Evolutionary conservation across 2,888 invertebrate genomes (phyloP).

Genomic region (Thymelicus acteon): DNA sequence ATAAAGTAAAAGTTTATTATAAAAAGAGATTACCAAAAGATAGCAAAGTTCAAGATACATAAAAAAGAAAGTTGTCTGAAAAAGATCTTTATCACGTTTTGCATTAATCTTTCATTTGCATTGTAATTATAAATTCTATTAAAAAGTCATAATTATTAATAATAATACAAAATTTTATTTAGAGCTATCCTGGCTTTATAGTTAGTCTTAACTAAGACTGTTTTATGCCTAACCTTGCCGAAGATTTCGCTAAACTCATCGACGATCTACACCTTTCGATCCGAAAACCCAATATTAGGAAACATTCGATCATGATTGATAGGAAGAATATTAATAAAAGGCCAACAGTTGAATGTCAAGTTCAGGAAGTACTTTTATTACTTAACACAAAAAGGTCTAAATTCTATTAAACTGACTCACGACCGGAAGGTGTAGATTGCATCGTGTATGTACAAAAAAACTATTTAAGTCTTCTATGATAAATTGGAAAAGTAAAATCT

Average conservation of each 20-base stretch:
- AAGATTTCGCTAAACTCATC: too few relatives aligned
- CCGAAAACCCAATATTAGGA: too few relatives aligned
- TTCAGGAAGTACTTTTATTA: too few relatives aligned
- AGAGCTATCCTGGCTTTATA: not conserved
- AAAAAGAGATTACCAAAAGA: not conserved
- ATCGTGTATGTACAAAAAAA: not conserved
- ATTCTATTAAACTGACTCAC: not conserved
- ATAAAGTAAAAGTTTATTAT: not conserved
- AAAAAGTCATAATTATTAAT: not conserved
- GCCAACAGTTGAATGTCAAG: too few relatives aligned
- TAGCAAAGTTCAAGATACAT: not conserved
- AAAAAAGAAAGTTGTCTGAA: not conserved
- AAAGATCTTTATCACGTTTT: slow-evolving; percentile 8
- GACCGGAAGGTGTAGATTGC: not conserved
- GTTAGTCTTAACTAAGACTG: not conserved
- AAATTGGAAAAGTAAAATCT: not conserved
- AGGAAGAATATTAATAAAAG: too few relatives aligned
- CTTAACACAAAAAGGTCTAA: not conserved
- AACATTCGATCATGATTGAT: too few relatives aligned
- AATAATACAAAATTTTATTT: not conserved
- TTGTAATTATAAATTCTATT: not conserved
- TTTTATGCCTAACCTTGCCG: too few relatives aligned
- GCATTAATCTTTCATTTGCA: slow-evolving; percentile 3
- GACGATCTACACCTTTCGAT: too few relatives aligned
- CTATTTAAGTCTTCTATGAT: not conserved